phyloP scores from a whole-genome alignment of 2,113 vertebrate genomes.

The Mus pahari region DNA sequence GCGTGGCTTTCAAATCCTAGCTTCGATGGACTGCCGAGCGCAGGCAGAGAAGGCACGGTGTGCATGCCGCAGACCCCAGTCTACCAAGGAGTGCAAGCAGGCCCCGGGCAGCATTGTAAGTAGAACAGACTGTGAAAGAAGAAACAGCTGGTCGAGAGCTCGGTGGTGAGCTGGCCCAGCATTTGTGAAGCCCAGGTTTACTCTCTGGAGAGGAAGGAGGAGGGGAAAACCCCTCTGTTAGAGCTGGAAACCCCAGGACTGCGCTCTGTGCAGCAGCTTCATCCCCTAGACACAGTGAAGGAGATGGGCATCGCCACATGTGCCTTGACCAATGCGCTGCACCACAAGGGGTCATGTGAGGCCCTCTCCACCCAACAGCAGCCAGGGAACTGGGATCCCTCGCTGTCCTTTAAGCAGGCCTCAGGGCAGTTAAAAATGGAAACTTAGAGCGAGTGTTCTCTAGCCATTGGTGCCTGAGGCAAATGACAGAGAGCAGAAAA shows the following conservation, averaged over 20 bases:
- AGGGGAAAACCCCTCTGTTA: no score
- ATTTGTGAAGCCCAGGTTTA: not conserved
- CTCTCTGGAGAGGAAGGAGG: not conserved
- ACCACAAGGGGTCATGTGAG: accelerated
- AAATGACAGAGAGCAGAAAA: not conserved
- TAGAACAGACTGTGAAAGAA: not conserved
- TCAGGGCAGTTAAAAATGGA: not conserved
- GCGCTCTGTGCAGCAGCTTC: not conserved
- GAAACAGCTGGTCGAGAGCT: not conserved
- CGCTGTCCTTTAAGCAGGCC: no score
- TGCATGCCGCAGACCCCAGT: not conserved
- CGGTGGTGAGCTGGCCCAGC: not conserved
- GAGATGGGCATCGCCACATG: no score
- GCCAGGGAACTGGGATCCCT: not conserved
- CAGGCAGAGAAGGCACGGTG: not conserved
- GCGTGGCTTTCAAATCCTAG: not conserved
- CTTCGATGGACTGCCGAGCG: not conserved
- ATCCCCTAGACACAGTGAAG: not conserved
- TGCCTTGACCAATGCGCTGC: accelerated
- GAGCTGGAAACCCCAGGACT: not conserved
- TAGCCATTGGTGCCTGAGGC: not conserved
- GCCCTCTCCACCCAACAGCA: not conserved
- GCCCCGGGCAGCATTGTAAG: not conserved
- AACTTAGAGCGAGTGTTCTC: not conserved
- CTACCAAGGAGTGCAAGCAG: not conserved